Evolutionary conservation across 2,888 invertebrate genomes (phyloP), one percentile per base, ranked within the genome.

Genomic region (Caenorhabditis sp.): DNA sequence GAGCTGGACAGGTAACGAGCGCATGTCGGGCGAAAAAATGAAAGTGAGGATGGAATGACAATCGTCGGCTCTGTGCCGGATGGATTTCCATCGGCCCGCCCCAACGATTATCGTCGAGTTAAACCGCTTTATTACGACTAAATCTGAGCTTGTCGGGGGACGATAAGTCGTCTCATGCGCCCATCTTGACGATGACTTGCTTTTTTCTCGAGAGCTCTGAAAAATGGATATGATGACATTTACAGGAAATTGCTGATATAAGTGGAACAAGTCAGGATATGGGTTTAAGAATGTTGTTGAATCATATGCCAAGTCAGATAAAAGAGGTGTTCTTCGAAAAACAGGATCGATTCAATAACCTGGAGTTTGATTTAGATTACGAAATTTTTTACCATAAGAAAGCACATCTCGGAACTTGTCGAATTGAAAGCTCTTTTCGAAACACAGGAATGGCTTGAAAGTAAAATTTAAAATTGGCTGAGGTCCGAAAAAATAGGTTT

Each of bases 121-220:
- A 79, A 70, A 70, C 70, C 54, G 79, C 79, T 79, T 79, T 79
- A 79, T 70, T 79, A 70, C 79, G 79, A 70, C 70, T 63, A 24
- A 47, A 56, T 69, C 16, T 22, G 41, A 38, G 41, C 49, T 68
- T 68, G 76, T 38, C 59, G 56, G 56, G 41, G 56, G 70, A 64
- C 79, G 70, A 64, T 79, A 79, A 79, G 79, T 26, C 70, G 70
- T 54, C 63, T 77, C 69, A 70, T 51, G 64, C 56, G 56, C 44
- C 79, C 26, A 49, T 68, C 54, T 35, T 47, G 44, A 28, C 64
- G 35, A 64, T 79, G 70, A 70, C 58, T 79, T 41, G 79, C 31
- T 54, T 28, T 59, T 26, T 54, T 66, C 41, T 24, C 26, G 19
- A 49, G 28, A 44, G 22, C 5, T 64, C 28, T 59, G 49, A 63